Evolutionary conservation across 35 echinoderm and acorn worm genomes (phyloP), one percentile per base, ranked within the genome.

Genomic region (Heliocidaris tuberculata): DNA sequence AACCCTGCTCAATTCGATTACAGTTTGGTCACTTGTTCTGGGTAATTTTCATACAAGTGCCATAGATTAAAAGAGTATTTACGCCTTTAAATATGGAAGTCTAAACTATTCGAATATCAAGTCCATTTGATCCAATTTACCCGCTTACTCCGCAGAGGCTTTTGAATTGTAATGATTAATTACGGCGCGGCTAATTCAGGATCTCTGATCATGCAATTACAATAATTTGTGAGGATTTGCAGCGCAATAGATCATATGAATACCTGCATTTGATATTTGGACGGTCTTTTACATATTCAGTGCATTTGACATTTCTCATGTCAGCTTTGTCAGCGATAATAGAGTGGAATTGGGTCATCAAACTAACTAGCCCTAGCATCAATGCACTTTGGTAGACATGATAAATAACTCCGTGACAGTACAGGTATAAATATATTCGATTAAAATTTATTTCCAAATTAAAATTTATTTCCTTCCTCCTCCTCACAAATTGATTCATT

Each of bases 141-240:
- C 27, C 21, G 19, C 65, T 78, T 24, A n/a, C 15, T 19, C 21
- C 27, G 21, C 4, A 78, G 15, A n/a, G 65, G 4, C 21, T 78
- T 78, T 42, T 78, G 17, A 78, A n/a, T 78, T n/a, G 65, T 78
- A 78, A 78, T 78, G 65, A 78, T 78, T 78, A n/a, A 78, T 78
- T 78, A 78, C 65, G 19, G 65, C 65, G 21, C 8, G 15, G 65
- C 7, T 24, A 4, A 27, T 78, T n/a, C 19, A 21, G 65, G 52
- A 56, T n/a, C 17, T 78, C 65, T 78, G 21, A 78, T 78, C 65
- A 78, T n/a, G 21, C 27, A 78, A 78, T 78, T n/a, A 78, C 65
- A 78, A 78, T 78, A 78, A 78, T 78, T 78, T n/a, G 65, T 19
- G 65, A 78, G 65, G 65, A 78, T 78, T 78, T 78, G 27, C 27